phyloP scores from a whole-genome alignment of 2,797 vertebrate genomes.

The Sebastes vulpes region DNA sequence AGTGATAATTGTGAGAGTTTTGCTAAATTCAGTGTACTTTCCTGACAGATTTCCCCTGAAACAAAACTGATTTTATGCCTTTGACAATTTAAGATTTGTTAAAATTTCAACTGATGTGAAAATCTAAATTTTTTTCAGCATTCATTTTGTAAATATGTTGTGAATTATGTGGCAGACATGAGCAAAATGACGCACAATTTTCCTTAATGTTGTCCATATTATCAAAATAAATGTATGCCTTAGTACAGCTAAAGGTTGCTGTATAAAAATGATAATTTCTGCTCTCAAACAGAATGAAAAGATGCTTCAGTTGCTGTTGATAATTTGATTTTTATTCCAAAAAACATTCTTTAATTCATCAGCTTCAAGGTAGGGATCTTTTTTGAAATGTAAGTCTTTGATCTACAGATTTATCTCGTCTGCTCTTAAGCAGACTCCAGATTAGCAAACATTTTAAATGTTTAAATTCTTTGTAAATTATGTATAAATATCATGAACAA shows the following conservation, averaged over 20 bases:
- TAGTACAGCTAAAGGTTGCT: slow-evolving; percentile 44
- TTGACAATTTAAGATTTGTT: slow-evolving; percentile 24
- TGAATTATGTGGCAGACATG: slow-evolving; percentile 8
- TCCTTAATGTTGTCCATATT: slow-evolving; percentile 19
- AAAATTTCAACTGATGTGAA: slow-evolving; percentile 21
- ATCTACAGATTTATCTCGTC: slow-evolving; percentile 29
- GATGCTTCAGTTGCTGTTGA: slow-evolving; percentile 15
- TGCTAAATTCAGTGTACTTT: slow-evolving; percentile 27
- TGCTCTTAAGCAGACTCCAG: slow-evolving; percentile 27
- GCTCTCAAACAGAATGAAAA: background rate
- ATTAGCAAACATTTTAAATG: slow-evolving; percentile 47
- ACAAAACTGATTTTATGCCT: slow-evolving; percentile 21
- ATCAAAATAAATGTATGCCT: slow-evolving; percentile 53
- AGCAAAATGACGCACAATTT: slow-evolving; percentile 1
- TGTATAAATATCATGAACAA: slow-evolving; percentile 80
- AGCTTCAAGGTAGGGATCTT: slow-evolving; percentile 34
- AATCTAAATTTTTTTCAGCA: background rate
- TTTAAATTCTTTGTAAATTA: slow-evolving; percentile 77
- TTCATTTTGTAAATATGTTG: slow-evolving; percentile 70
- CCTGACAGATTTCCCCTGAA: slow-evolving; percentile 7
- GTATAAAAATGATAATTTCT: slow-evolving; percentile 21
- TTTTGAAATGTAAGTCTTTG: slow-evolving; percentile 39
- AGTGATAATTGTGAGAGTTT: slow-evolving; percentile 35
- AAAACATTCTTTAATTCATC: slow-evolving; percentile 36
- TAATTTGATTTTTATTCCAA: slow-evolving; percentile 41